Evolutionary conservation across 2,113 vertebrate species (phyloP).

Genomic region (Microtus richardsoni): DNA sequence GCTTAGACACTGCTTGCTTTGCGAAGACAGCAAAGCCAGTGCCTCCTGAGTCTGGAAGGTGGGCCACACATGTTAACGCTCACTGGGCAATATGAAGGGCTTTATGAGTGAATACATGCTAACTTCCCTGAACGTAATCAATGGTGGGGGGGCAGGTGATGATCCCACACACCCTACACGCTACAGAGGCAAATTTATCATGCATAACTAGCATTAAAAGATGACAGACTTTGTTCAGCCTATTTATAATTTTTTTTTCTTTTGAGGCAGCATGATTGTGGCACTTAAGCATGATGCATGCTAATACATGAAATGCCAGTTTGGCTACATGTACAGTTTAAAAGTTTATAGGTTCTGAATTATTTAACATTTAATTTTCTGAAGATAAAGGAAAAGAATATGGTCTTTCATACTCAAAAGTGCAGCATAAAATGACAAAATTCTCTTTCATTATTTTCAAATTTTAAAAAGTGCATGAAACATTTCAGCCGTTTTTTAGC

Average conservation of each 20-base stretch:
- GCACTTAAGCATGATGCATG: background rate
- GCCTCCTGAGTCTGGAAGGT: background rate
- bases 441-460: background rate
- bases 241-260: slow-evolving; percentile 8
- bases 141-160: background rate
- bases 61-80: background rate
- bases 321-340: background rate
- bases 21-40: background rate
- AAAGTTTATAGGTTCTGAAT: background rate
- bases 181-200: background rate
- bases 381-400: background rate
- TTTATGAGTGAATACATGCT: background rate
- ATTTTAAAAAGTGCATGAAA: background rate
- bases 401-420: background rate
- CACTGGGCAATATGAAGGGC: background rate
- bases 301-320: background rate
- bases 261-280: background rate
- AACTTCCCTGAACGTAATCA: slow-evolving; percentile 2
- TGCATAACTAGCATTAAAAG: background rate
- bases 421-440: background rate
- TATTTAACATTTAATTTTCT: slow-evolving; percentile 27
- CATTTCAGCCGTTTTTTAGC: background rate
- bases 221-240: background rate
- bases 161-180: background rate
- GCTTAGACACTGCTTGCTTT: background rate